phyloP scores from a whole-genome alignment of 2,797 vertebrate species.

The Coccyzus lansbergi region DNA sequence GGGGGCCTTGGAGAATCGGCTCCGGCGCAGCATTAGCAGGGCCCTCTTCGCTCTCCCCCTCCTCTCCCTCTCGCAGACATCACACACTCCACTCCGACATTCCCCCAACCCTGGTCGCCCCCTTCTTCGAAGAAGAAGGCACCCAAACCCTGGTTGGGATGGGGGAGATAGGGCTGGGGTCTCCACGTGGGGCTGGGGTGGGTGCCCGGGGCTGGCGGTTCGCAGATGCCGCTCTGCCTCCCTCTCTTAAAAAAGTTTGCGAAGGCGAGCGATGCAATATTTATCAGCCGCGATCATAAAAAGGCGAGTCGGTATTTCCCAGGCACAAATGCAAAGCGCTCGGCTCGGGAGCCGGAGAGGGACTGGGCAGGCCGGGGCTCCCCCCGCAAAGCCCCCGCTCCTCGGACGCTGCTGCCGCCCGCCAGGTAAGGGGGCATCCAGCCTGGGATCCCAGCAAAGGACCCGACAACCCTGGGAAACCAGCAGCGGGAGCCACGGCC shows the following conservation, averaged over 20 bases:
- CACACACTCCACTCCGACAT: background rate
- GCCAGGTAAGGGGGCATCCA: constrained; percentile 52
- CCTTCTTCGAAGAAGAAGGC: background rate
- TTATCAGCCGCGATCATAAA: constrained; percentile 81
- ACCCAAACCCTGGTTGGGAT: background rate
- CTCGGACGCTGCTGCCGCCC: constrained; percentile 33
- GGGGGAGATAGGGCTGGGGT: background rate
- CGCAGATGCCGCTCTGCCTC: constrained; percentile 45
- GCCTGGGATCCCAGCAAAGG: background rate
- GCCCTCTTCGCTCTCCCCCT: constrained; percentile 61
- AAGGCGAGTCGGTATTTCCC: constrained; percentile 62
- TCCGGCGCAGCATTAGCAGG: constrained; percentile 88
- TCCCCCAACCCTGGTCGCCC: too few relatives aligned
- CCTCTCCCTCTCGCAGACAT: constrained; percentile 15
- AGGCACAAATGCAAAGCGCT: constrained; percentile 55
- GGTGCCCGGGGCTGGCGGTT: background rate
- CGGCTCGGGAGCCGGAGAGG: background rate
- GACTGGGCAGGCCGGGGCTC: background rate
- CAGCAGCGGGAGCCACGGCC: background rate
- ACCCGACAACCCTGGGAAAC: background rate
- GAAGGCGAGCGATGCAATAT: constrained; percentile 81
- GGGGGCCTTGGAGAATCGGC: constrained; percentile 87
- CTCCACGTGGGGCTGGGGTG: background rate
- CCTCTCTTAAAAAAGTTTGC: constrained; percentile 78
- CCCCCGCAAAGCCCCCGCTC: background rate